Percentiles rank a stretch among this genome's conserved stretches.
Evolutionary conservation across 2,113 vertebrate genomes (phyloP).

Genomic region (Zapornia atra): DNA sequence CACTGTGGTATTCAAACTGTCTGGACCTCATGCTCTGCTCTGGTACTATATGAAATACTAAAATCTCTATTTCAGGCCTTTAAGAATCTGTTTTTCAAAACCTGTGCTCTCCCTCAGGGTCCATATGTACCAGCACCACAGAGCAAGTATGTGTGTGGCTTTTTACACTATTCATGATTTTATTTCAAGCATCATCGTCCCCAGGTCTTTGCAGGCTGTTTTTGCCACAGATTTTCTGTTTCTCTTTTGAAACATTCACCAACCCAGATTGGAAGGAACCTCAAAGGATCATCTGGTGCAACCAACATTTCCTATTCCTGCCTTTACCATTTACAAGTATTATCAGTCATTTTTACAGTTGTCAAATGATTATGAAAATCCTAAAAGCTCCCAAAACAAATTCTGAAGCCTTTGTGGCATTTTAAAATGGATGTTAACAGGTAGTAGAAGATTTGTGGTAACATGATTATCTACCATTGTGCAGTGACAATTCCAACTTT

Average conservation of each 20-base stretch:
- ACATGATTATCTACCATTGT: neutral
- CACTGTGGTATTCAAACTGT: neutral
- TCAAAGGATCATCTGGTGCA: neutral
- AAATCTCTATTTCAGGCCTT: neutral
- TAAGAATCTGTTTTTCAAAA: neutral
- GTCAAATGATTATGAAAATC: neutral
- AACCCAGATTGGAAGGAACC: neutral
- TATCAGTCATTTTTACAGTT: neutral
- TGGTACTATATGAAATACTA: neutral
- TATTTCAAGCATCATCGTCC: neutral
- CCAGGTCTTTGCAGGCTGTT: neutral
- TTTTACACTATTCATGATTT: neutral
- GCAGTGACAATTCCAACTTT: neutral
- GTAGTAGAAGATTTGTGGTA: neutral
- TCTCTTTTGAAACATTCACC: neutral
- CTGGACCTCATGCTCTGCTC: neutral
- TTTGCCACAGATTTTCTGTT: neutral
- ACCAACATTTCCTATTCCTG: neutral
- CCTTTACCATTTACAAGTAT: neutral
- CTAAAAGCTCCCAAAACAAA: neutral
- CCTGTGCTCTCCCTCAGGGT: neutral
- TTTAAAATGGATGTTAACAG: neutral
- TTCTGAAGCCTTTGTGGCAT: neutral
- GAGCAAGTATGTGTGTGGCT: neutral
- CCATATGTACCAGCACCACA: neutral